These are phyloP conservation scores for Oreotragus oreotragus DNA, from an alignment of 2,113 vertebrate genomes.

Conservation along the genomic window DNA sequence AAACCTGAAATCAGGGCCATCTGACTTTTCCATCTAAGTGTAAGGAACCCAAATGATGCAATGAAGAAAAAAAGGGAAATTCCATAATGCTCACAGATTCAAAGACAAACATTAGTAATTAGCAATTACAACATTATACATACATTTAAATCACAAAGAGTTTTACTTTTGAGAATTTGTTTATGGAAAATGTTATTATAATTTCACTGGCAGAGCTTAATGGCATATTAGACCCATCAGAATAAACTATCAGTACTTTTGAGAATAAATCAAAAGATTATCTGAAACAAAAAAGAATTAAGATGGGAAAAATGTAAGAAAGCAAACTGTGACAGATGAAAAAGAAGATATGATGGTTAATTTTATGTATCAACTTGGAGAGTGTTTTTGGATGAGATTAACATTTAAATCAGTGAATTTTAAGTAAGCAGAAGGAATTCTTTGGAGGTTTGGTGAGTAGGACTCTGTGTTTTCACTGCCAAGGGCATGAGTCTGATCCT, in stretches of 20 bases:
- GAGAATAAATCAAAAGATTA: neutral
- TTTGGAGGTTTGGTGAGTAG: neutral
- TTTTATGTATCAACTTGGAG: neutral
- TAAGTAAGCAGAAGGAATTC: neutral
- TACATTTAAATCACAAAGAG: neutral
- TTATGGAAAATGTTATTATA: neutral
- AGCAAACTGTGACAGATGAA: neutral
- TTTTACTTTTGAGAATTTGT: neutral
- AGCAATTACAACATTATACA: neutral
- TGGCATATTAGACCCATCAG: neutral
- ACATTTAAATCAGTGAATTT: neutral
- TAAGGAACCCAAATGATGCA: neutral
- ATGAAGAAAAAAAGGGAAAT: neutral
- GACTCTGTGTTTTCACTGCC: neutral
- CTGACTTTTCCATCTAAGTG: neutral
- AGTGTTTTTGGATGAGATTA: neutral
- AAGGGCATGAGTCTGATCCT: neutral
- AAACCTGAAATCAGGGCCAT: neutral
- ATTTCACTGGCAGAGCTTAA: neutral
- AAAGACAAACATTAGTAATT: neutral
- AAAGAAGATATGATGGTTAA: neutral
- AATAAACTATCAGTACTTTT: neutral
- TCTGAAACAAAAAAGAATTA: neutral
- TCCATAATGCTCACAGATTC: neutral
- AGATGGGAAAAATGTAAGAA: neutral